Conservation (phyloP, 2,888 invertebrate species). For the Cheilosia pagana region DNA sequence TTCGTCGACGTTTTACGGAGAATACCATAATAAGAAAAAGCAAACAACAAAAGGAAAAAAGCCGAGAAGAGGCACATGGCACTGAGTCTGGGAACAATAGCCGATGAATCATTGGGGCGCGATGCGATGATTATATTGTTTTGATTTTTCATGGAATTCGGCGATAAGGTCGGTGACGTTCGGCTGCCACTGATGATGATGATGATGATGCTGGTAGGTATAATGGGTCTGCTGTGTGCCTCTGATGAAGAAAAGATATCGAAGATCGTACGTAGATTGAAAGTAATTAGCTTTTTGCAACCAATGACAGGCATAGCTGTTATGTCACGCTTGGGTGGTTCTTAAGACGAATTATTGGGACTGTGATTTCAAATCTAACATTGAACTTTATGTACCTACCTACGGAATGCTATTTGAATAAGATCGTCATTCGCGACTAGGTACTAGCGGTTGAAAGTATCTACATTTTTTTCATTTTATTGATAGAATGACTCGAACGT, state of each 20-base stretch:
- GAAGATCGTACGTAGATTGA: background rate
- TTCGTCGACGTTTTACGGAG: conserved; percentile 16
- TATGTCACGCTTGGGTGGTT: too few relatives aligned
- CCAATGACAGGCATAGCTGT: background rate
- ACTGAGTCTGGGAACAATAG: conserved; percentile 28
- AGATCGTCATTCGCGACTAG: too few relatives aligned
- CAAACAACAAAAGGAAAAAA: too few relatives aligned
- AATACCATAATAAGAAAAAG: conserved; percentile 4
- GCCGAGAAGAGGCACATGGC: conserved; percentile 19
- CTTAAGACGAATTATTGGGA: too few relatives aligned
- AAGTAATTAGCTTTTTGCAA: background rate
- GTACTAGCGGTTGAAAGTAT: too few relatives aligned
- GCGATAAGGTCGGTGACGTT: conserved; percentile 62
- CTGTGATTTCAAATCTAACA: too few relatives aligned
- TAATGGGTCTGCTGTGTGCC: conserved; percentile 16
- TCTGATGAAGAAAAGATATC: background rate
- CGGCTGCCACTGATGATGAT: background rate
- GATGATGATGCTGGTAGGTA: too few relatives aligned
- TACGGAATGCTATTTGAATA: too few relatives aligned
- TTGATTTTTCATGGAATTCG: conserved; percentile 57
- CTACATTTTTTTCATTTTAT: too few relatives aligned
- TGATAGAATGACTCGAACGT: too few relatives aligned
- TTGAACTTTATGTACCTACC: too few relatives aligned
- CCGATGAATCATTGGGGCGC: conserved; percentile 56
- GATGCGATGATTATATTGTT: conserved; percentile 48